Evolutionary conservation across 2,113 vertebrate species (phyloP).

Genomic region (Axis porcinus): DNA sequence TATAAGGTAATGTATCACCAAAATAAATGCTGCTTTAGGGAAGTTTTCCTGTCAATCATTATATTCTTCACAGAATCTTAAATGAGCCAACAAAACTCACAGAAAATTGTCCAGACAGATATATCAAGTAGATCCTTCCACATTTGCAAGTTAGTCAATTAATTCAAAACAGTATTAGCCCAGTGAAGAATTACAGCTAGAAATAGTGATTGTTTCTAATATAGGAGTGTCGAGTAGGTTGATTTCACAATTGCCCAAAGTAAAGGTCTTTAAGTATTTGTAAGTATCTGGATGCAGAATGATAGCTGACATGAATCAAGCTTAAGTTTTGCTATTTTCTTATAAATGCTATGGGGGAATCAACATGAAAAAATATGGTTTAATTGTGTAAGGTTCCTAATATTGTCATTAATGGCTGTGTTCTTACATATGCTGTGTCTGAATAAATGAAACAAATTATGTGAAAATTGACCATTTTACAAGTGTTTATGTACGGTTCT

Average conservation of each 20-base stretch:
- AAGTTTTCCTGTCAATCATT: constrained; percentile 69
- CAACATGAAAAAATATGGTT: not conserved
- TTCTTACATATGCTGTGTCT: not conserved
- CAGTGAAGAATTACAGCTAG: constrained; percentile 39
- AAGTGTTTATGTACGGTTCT: not conserved
- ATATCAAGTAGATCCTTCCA: constrained; percentile 51
- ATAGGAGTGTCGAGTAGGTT: not conserved
- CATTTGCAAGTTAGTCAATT: constrained; percentile 56
- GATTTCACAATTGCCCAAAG: constrained; percentile 26
- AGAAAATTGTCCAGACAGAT: constrained; percentile 57
- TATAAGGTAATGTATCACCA: constrained; percentile 53
- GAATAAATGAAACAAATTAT: constrained; percentile 17
- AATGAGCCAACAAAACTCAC: constrained; percentile 49
- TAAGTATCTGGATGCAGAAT: constrained; percentile 9
- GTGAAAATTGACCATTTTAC: not conserved
- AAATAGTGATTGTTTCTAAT: constrained; percentile 47
- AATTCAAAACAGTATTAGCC: constrained; percentile 58
- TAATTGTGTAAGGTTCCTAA: not conserved
- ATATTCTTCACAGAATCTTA: constrained; percentile 64
- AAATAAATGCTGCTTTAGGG: constrained; percentile 61
- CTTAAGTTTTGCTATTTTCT: constrained; percentile 15
- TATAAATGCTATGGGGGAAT: not conserved
- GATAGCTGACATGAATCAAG: not conserved
- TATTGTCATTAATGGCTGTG: not conserved
- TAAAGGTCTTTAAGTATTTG: not conserved